Percentiles rank a stretch among this genome's conserved stretches.
phyloP scores from a whole-genome alignment of 2,113 vertebrate genomes.

The Hippocampus abdominalis region DNA sequence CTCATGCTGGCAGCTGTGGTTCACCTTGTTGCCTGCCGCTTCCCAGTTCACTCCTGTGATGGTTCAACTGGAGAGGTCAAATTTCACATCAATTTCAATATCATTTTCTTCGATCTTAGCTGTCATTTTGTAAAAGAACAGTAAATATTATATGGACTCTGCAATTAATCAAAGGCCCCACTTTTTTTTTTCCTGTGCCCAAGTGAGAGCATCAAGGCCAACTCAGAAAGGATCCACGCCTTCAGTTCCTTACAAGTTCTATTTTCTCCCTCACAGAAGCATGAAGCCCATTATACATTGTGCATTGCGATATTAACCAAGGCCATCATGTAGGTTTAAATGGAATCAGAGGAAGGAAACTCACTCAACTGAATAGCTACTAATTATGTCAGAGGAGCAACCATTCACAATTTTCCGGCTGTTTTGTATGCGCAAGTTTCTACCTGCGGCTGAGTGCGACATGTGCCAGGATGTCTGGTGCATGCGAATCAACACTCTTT shows the following conservation, averaged over 20 bases:
- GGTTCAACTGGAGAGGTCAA: too few species aligned
- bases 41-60: too few species aligned
- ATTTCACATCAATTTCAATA: too few species aligned
- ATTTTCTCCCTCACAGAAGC: neutral
- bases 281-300: neutral
- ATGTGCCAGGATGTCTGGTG: neutral
- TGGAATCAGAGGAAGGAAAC: neutral
- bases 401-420: neutral
- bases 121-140: neutral
- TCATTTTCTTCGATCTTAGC: neutral
- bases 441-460: slow-evolving; percentile 1
- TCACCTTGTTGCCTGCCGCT: too few species aligned
- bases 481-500: neutral
- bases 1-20: too few species aligned
- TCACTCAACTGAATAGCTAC: neutral
- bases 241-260: neutral
- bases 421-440: neutral
- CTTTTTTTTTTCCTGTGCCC: neutral
- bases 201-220: neutral
- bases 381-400: neutral
- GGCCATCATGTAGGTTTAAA: neutral
- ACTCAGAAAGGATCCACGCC: neutral
- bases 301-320: neutral
- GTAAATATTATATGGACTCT: neutral
- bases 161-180: neutral